phyloP scores from a whole-genome alignment of 2,113 vertebrate species.

The Riparia riparia region DNA sequence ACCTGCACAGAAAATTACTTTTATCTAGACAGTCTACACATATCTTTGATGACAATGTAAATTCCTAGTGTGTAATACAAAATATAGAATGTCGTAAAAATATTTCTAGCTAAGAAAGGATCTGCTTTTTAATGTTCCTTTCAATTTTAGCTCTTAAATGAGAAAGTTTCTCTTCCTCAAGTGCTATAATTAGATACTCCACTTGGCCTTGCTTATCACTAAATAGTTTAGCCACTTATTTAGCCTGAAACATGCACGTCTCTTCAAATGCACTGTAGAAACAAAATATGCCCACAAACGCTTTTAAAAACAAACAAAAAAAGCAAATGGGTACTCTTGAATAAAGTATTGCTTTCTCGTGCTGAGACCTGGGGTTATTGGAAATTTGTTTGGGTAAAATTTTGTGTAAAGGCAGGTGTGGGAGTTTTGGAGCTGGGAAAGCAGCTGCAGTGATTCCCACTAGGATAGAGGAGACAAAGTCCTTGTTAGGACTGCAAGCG shows the following conservation, averaged over 20 bases:
- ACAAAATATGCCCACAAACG: background rate
- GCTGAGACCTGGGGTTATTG: background rate
- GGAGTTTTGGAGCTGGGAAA: background rate
- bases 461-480: background rate
- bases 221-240: background rate
- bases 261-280: background rate
- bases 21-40: background rate
- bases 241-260: background rate
- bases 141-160: background rate
- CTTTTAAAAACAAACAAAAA: too few relatives aligned
- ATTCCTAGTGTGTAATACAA: background rate
- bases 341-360: background rate
- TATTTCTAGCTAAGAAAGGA: background rate
- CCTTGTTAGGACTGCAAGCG: background rate
- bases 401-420: background rate
- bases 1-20: background rate
- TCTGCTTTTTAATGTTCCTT: background rate
- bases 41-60: background rate
- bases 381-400: background rate
- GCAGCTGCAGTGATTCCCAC: background rate
- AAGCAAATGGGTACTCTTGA: background rate
- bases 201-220: background rate
- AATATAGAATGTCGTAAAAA: background rate
- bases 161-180: background rate
- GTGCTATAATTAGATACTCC: background rate